Evolutionary conservation across 2,797 vertebrate species (phyloP), one percentile per base, ranked within the genome.

Genomic region (Siniperca undulata): DNA sequence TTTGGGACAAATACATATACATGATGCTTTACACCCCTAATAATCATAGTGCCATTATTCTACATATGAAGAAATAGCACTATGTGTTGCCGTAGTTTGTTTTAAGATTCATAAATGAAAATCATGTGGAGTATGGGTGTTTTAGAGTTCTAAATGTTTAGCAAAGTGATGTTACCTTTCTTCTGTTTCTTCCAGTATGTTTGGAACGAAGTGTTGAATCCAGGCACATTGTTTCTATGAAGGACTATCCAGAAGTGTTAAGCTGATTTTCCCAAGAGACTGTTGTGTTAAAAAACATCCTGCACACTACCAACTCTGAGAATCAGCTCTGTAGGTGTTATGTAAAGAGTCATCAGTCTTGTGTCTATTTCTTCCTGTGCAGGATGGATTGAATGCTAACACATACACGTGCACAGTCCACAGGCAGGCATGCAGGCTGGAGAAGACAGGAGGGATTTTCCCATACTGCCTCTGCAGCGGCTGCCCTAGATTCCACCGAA

Each of bases 401-500:
- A 76, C 76, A 61, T 48, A 62, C 30, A n/a, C 50, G 8, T 58
- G 67, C 70, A 27, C 68, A 77, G 76, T 65, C 65, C 20, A 13
- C 74, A 86, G 71, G 80, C 87, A 87, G 83, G 68, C 83, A 58
- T 60, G 64, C 82, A 67, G 59, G 73, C 81, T 81, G 87, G 84
- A 88, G 77, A 80, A 82, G 88, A 70, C 92, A 61, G 84, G 59
- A 89, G 93, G 91, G 92, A 91, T 94, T 95, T 95, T 94, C 93
- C 94, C 93, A 92, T 93, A 76, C 86, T 89, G 86, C 88, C 83
- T 91, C 83, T 93, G 91, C 89, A 88, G 88, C 74, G 44, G 82
- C 89, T 95, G 94, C 88, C 94, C 94, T 93, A 95, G 93, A 95
- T 95, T 95, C 93, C 91, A 93, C 75, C 78, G 20, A 89, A 81